Percentiles rank a stretch among this genome's conserved stretches.
Conservation (phyloP, 2,113 vertebrate genomes). For the Gopherus evgoodei region DNA sequence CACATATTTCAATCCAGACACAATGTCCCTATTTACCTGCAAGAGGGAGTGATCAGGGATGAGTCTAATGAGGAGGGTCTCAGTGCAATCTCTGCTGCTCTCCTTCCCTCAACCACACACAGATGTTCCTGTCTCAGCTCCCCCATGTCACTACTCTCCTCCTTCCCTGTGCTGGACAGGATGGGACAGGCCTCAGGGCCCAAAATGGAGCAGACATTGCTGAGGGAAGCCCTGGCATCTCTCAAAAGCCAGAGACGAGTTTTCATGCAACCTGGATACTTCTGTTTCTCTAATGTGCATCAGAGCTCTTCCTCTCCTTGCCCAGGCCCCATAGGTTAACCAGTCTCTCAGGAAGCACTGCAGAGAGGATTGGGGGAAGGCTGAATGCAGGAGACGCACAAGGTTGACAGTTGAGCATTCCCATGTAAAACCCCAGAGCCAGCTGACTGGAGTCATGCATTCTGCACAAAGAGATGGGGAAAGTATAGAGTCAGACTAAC, state of each 20-base stretch:
- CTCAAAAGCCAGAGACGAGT: not conserved
- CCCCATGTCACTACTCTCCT: not conserved
- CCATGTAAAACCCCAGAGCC: not conserved
- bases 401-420: not conserved
- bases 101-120: not conserved
- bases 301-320: not conserved
- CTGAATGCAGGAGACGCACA: not conserved
- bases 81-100: not conserved
- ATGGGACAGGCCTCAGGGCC: not conserved
- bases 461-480: rapidly evolving
- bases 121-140: not conserved
- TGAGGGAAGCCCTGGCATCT: not conserved
- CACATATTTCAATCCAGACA: conserved; percentile 85
- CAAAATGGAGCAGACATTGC: not conserved
- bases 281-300: not conserved
- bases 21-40: conserved; percentile 86
- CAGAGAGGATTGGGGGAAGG: not conserved
- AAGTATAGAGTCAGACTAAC: not conserved
- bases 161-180: not conserved
- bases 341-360: not conserved
- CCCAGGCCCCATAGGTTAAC: not conserved
- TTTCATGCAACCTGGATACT: not conserved
- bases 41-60: conserved; percentile 8
- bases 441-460: not conserved
- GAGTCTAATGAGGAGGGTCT: not conserved